Conservation (phyloP, 2,888 invertebrate genomes). For the Ditula angustiorana region DNA sequence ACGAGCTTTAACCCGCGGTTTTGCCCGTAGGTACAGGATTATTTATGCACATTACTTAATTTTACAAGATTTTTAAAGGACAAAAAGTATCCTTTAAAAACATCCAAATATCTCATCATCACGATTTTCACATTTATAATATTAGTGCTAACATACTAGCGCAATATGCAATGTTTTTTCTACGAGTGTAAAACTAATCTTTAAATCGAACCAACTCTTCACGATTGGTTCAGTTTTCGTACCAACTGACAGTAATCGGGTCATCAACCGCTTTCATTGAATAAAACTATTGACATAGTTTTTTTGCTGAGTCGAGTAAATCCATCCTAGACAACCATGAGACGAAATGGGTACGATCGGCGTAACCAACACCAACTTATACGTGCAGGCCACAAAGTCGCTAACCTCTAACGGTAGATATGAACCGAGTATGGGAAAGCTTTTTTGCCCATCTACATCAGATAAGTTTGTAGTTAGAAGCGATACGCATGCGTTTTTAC, state of each 20-base stretch:
- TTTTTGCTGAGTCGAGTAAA: constrained; percentile 14
- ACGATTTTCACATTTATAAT: too few species aligned
- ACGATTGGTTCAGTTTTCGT: too few species aligned
- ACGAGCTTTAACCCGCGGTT: too few species aligned
- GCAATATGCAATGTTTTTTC: too few species aligned
- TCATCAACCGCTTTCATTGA: constrained; percentile 5
- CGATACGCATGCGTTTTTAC: not conserved
- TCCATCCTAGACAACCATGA: constrained; percentile 15
- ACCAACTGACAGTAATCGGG: not conserved
- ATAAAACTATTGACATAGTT: constrained; percentile 30
- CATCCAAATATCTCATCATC: too few species aligned
- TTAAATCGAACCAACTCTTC: too few species aligned
- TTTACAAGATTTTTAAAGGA: too few species aligned
- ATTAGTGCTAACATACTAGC: too few species aligned
- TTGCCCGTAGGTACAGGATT: too few species aligned
- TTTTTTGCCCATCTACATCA: not conserved
- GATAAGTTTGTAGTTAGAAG: constrained; percentile 12
- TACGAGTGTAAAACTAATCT: too few species aligned
- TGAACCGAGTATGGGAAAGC: not conserved
- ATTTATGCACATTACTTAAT: too few species aligned
- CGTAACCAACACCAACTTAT: constrained; percentile 11
- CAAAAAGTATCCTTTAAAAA: too few species aligned
- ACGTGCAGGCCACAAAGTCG: not conserved
- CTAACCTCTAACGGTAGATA: not conserved
- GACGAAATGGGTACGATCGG: not conserved